These are phyloP conservation scores for Macropis europaea DNA, from an alignment of 2,888 invertebrate genomes.

Conservation along the genomic window DNA sequence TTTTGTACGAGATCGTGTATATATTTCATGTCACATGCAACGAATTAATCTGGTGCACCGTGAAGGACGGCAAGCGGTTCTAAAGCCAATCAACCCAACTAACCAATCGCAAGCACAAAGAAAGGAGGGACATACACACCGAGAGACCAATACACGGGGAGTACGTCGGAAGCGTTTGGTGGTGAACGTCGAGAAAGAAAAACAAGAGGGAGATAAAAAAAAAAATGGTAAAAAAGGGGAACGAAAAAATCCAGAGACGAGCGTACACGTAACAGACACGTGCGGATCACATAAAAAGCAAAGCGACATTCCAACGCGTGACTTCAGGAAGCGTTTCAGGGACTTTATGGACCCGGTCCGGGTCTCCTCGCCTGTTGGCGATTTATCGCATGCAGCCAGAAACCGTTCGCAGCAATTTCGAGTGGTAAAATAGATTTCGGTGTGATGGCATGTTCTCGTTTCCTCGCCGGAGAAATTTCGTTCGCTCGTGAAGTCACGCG, in stretches of 20 bases:
- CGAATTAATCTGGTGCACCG: constrained; percentile 49
- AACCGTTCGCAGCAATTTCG: background rate
- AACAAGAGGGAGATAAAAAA: background rate
- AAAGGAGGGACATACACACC: constrained; percentile 26
- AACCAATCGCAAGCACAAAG: constrained; percentile 61
- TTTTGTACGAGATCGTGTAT: constrained; percentile 45
- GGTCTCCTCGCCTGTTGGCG: background rate
- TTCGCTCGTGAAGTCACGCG: constrained; percentile 38
- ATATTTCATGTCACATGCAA: constrained; percentile 55
- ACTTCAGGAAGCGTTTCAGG: constrained; percentile 15
- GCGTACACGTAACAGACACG: constrained; percentile 53
- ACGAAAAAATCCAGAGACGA: constrained; percentile 37
- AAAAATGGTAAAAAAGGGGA: background rate
- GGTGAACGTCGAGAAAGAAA: constrained; percentile 35
- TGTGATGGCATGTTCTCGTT: no score
- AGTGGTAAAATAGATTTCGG: no score
- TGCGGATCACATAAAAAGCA: constrained; percentile 59
- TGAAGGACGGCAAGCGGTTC: constrained; percentile 60
- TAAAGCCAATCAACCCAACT: constrained; percentile 53
- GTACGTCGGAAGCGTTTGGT: constrained; percentile 35
- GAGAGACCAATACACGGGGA: constrained; percentile 12
- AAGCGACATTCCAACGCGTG: constrained; percentile 39
- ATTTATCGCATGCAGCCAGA: no score
- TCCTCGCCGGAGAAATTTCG: no score
- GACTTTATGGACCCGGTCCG: background rate